phyloP scores from a whole-genome alignment of 1,140 invertebrate species.

The Planococcus citri region DNA sequence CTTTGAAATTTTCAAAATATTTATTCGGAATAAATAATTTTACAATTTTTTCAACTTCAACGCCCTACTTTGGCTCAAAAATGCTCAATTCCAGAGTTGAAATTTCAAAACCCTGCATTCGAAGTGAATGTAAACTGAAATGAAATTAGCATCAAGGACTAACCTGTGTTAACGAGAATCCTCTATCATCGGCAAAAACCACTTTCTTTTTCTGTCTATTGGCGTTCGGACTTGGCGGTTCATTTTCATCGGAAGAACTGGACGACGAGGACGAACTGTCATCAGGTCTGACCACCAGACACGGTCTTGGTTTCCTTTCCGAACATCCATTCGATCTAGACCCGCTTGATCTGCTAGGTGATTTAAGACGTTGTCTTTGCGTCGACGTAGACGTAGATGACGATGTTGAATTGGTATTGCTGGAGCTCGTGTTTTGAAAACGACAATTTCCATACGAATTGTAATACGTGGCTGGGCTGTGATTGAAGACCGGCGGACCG shows the following conservation, averaged over 20 bases:
- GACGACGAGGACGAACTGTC: constrained; percentile 12
- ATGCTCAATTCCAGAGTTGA: too few relatives aligned
- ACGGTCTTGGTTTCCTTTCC: constrained; percentile 35
- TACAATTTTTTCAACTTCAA: too few relatives aligned
- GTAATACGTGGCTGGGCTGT: not conserved
- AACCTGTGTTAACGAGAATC: constrained; percentile 67
- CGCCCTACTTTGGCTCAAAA: too few relatives aligned
- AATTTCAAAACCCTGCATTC: too few relatives aligned
- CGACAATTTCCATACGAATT: not conserved
- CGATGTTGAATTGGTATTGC: too few relatives aligned
- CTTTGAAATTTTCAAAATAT: too few relatives aligned
- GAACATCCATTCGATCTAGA: constrained; percentile 26
- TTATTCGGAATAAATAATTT: too few relatives aligned
- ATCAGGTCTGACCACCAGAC: constrained; percentile 35
- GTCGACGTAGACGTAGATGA: too few relatives aligned
- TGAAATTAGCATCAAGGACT: constrained; percentile 24
- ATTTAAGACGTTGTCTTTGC: not conserved
- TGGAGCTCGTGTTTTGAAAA: not conserved
- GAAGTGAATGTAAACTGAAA: too few relatives aligned
- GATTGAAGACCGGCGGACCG: constrained; percentile 49
- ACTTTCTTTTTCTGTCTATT: constrained; percentile 64
- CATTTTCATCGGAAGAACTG: constrained; percentile 25
- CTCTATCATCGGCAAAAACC: constrained; percentile 86
- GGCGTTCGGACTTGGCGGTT: constrained; percentile 34
- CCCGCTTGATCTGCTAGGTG: constrained; percentile 28